phyloP scores from a whole-genome alignment of 2,888 invertebrate genomes.

The Punctoribates punctum region DNA sequence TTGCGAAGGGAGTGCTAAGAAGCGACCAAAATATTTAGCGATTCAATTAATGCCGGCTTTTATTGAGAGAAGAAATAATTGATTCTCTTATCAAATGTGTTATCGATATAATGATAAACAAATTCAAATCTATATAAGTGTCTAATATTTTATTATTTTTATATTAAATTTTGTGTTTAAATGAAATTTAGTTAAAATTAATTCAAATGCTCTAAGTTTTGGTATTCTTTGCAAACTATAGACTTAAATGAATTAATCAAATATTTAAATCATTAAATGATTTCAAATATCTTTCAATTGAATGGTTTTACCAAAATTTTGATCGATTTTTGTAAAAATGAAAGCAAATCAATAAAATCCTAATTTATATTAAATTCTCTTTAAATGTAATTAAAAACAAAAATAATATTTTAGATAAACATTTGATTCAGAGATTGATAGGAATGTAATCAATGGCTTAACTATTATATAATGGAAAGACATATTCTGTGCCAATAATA shows the following conservation, averaged over 20 bases:
- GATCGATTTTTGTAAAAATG: neutral
- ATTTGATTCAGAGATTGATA: constrained; percentile 7
- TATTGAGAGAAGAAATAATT: constrained; percentile 29
- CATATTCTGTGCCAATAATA: neutral
- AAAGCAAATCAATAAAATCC: neutral
- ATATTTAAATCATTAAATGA: no score
- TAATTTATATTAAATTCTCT: neutral
- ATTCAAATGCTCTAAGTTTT: no score
- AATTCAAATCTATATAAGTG: constrained; percentile 17
- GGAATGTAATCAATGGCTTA: neutral
- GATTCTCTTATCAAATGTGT: constrained; percentile 16
- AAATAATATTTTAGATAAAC: neutral
- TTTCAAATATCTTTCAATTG: no score
- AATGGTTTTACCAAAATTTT: no score
- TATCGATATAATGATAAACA: neutral
- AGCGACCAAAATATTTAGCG: constrained; percentile 1
- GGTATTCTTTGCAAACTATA: no score
- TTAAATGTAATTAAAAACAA: neutral
- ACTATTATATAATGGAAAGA: no score
- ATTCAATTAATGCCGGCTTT: constrained; percentile 13
- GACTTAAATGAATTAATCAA: no score
- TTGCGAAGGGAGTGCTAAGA: neutral
- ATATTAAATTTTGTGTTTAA: neutral
- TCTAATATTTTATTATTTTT: neutral
- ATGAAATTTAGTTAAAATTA: neutral